Evolutionary conservation across 2,797 vertebrate genomes (phyloP).

Genomic region (Epinephelus awoara): DNA sequence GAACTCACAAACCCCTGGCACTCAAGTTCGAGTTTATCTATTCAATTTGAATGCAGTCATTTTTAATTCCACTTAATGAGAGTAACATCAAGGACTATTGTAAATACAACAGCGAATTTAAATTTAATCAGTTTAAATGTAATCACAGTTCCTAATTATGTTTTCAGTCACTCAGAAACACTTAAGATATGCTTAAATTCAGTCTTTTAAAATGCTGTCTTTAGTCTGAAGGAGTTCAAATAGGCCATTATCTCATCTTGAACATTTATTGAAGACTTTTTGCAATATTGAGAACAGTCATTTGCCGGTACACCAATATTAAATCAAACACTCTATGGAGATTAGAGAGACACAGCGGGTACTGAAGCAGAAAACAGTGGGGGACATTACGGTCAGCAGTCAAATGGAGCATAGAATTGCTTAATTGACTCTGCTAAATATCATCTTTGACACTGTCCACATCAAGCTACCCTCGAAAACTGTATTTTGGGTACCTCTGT

Average conservation of each 20-base stretch:
- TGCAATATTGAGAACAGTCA: conserved; percentile 15
- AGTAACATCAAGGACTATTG: conserved; percentile 21
- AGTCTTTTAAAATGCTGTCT: conserved; percentile 13
- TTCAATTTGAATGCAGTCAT: conserved; percentile 17
- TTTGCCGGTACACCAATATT: conserved; percentile 44
- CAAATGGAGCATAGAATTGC: conserved; percentile 73
- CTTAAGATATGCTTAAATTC: neutral
- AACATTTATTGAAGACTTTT: conserved; percentile 28
- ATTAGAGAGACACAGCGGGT: conserved; percentile 42
- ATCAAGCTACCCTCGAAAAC: conserved; percentile 15
- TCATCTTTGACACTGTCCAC: conserved; percentile 49
- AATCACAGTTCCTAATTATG: conserved; percentile 18
- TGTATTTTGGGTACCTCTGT: neutral
- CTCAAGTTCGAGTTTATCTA: neutral
- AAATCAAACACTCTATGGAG: conserved; percentile 62
- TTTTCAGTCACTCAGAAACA: conserved; percentile 30
- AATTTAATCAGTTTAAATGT: conserved; percentile 7
- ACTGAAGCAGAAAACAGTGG: conserved; percentile 65
- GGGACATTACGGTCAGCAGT: conserved; percentile 57
- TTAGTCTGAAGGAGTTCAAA: conserved; percentile 32
- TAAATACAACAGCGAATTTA: conserved; percentile 12
- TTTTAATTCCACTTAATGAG: conserved; percentile 23
- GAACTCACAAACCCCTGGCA: neutral
- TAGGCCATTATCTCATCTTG: conserved; percentile 38
- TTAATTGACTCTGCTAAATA: conserved; percentile 74